Evolutionary conservation across 2,113 vertebrate genomes (phyloP), one percentile per base, ranked within the genome.

Genomic region (Ictidomys tridecemlineatus): DNA sequence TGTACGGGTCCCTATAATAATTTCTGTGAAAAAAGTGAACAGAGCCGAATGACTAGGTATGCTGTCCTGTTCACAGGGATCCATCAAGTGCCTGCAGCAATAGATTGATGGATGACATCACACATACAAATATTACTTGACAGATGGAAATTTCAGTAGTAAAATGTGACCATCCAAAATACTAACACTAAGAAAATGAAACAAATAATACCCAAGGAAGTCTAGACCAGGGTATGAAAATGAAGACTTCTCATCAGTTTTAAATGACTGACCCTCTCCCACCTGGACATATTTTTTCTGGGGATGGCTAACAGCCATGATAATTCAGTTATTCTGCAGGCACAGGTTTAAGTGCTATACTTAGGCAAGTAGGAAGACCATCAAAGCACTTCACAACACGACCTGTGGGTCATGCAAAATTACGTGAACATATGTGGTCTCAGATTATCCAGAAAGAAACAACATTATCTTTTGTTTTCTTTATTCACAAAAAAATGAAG

Each of bases 371-470:
- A 58, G 42, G 69, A 65, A 20, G 65, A 20, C 61, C 20, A n/a
- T 73, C 61, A 83, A 80, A 86, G 28, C 13, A 20, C 34, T 79
- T 88, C 76, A 28, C 73, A 48, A 6, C 26, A 61, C 17, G 67
- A 94, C 28, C 94, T 91, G 58, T 3, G 73, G 45, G 18, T 84
- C 42, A 65, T 85, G 61, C 51, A 74, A 72, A 86, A 89, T 93
- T 76, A 86, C 34, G 4, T n/a, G 42, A 94, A 39, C 45, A 32
- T 0, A 85, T 24, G 11, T 74, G 24, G n/a, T 32, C 22, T 90
- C 69, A 85, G 22, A 65, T 20, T 91, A 94, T 93, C 85, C 80
- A 45, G 28, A 87, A 80, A 73, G 65, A 82, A 95, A 78, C 32
- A 95, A 78, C 32, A 73, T 17, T 80, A 16, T 72, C 69, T 78